Percentiles rank a stretch among this genome's conserved stretches.
Conservation (phyloP, 2,888 invertebrate genomes). For the Cataglyphis livida region DNA sequence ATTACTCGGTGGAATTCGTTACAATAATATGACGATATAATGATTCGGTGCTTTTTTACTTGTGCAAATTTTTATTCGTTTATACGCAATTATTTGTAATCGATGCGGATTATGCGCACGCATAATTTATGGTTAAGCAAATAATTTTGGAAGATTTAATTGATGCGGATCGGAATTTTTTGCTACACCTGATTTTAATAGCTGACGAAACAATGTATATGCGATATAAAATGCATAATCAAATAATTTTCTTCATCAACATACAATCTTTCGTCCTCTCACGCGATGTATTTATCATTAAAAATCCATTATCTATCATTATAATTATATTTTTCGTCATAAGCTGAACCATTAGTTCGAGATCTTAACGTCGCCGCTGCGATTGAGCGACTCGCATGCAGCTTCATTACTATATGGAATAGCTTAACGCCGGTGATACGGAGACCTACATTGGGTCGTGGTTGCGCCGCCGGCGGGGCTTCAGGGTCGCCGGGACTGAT, state of each 20-base stretch:
- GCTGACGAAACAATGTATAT: background rate
- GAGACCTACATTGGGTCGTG: constrained; percentile 75
- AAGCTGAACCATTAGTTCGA: background rate
- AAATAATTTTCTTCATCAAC: constrained; percentile 1
- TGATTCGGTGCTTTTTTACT: constrained; percentile 21
- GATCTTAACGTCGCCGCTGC: background rate
- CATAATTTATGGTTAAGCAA: background rate
- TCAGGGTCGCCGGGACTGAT: constrained; percentile 43
- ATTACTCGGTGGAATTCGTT: constrained; percentile 45
- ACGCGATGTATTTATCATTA: background rate
- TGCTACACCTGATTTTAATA: background rate
- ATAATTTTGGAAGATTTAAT: constrained; percentile 29
- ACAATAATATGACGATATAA: background rate
- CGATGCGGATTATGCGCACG: background rate
- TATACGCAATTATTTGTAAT: constrained; percentile 39
- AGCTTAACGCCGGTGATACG: constrained; percentile 67
- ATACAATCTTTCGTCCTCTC: too few species aligned
- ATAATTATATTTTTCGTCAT: background rate
- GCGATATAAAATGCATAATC: background rate
- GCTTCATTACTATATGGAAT: constrained; percentile 21
- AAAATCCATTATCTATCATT: background rate
- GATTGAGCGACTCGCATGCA: background rate
- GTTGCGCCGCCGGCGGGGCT: constrained; percentile 54
- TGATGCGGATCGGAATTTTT: background rate
- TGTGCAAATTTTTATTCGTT: constrained; percentile 9